Conservation (phyloP, 1,140 invertebrate genomes). For the Drosophila simulans region DNA sequence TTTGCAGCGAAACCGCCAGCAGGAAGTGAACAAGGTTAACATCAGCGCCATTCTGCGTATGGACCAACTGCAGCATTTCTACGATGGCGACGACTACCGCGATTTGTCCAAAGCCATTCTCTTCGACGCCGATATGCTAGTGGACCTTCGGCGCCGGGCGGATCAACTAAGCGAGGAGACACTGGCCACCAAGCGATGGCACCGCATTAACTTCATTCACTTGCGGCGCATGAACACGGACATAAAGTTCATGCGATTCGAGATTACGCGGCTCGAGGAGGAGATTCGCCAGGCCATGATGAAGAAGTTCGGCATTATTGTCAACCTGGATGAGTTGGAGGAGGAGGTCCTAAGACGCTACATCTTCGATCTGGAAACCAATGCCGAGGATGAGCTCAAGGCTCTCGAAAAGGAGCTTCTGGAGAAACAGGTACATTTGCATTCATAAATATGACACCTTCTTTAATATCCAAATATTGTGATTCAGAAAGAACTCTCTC, state of each 20-base stretch:
- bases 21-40: conserved; percentile 88
- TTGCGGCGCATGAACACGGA: conserved; percentile 86
- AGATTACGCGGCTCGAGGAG: conserved; percentile 85
- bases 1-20: conserved; percentile 88
- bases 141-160: conserved; percentile 87
- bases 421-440: conserved; percentile 41
- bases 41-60: conserved; percentile 88
- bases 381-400: conserved; percentile 84
- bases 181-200: conserved; percentile 86
- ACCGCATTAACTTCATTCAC: conserved; percentile 85
- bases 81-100: conserved; percentile 84
- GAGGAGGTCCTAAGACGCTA: conserved; percentile 86
- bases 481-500: conserved; percentile 68
- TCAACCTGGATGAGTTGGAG: conserved; percentile 86
- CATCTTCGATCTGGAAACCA: conserved; percentile 85
- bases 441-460: conserved; percentile 37
- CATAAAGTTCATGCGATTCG: conserved; percentile 86
- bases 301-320: conserved; percentile 86
- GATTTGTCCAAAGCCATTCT: conserved; percentile 87
- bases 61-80: conserved; percentile 88
- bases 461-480: background rate
- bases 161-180: conserved; percentile 88
- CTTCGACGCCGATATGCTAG: conserved; percentile 87
- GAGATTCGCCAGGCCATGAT: conserved; percentile 86
- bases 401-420: conserved; percentile 79